Conservation (phyloP, 2,113 vertebrate species). For the Sapajus apella region DNA sequence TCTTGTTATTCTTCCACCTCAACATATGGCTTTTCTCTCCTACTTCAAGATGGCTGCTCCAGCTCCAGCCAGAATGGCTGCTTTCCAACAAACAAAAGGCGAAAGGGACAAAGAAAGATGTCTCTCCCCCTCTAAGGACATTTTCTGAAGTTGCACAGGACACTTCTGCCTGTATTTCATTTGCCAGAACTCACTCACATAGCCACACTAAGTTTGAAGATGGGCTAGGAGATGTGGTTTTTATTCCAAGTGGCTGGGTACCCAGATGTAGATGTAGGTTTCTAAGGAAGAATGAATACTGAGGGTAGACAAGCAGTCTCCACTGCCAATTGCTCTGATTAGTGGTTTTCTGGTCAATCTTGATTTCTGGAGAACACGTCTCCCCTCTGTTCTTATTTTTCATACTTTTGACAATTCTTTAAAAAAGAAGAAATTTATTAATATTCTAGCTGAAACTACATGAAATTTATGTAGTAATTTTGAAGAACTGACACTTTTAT, state of each 20-base stretch:
- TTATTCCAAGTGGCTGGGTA: neutral
- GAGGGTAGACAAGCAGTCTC: neutral
- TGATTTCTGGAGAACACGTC: neutral
- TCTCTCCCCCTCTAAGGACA: neutral
- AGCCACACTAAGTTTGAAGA: neutral
- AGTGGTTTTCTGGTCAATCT: neutral
- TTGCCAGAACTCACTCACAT: neutral
- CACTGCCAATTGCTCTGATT: neutral
- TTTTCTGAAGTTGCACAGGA: neutral
- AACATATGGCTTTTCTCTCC: neutral
- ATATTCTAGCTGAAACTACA: neutral
- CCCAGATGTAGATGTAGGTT: neutral
- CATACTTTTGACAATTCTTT: neutral
- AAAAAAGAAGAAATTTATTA: neutral
- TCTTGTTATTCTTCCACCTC: neutral
- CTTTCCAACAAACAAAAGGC: neutral
- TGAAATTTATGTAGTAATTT: conserved; percentile 12
- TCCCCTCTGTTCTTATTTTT: neutral
- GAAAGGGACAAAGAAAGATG: neutral
- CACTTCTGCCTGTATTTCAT: neutral
- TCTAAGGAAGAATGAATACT: neutral
- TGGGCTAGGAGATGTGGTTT: neutral
- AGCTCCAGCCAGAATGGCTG: neutral
- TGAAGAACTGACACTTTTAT: neutral
- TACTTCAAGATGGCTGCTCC: neutral